phyloP scores from a whole-genome alignment of 2,113 vertebrate species.

The Stegostoma tigrinum region DNA sequence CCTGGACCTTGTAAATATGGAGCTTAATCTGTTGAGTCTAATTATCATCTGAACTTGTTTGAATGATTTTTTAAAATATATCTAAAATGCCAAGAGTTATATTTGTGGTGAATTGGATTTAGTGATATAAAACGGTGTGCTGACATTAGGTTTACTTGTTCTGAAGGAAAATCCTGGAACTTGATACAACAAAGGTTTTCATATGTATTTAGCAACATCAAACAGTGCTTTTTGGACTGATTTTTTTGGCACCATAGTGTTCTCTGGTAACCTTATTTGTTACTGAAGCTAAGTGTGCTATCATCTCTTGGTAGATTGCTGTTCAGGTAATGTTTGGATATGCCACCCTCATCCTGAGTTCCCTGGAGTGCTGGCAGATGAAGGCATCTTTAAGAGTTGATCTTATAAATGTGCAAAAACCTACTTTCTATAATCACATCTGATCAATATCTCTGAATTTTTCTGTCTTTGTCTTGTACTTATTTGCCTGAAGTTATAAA shows the following conservation, averaged over 20 bases:
- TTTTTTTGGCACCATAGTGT: not conserved
- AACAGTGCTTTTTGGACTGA: not conserved
- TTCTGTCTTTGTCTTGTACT: not conserved
- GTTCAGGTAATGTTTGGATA: not conserved
- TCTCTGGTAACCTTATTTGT: not conserved
- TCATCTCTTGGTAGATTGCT: not conserved
- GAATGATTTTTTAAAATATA: not conserved
- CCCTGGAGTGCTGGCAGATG: not conserved
- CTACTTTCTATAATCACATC: not conserved
- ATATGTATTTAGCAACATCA: not conserved
- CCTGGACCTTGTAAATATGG: not conserved
- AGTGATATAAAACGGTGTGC: not conserved
- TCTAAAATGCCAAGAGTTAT: not conserved
- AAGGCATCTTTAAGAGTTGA: not conserved
- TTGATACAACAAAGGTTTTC: not conserved
- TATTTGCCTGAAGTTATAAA: not conserved
- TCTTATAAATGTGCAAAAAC: not conserved
- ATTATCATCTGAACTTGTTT: not conserved
- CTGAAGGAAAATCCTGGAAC: not conserved
- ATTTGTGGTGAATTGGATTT: not conserved
- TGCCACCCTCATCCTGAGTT: not conserved
- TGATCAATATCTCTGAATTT: not conserved
- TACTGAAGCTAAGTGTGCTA: not conserved
- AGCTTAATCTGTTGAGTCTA: not conserved
- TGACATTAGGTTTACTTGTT: not conserved